Conservation (phyloP, 2,113 vertebrate genomes). For the Malurus alboscapulatus region DNA sequence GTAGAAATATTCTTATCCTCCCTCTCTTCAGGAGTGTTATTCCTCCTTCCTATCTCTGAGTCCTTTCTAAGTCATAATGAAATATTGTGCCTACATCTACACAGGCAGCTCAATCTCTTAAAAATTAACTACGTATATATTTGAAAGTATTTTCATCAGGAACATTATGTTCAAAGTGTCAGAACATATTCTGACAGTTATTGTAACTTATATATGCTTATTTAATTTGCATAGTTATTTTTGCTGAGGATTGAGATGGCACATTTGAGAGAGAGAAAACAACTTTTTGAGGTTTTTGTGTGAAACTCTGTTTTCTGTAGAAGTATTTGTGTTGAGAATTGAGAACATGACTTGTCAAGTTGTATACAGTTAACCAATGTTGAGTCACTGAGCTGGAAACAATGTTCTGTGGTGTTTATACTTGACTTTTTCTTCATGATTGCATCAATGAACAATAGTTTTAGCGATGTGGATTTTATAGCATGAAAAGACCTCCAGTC, state of each 20-base stretch:
- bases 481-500: constrained; percentile 49
- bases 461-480: constrained; percentile 60
- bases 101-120: not conserved
- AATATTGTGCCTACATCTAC: not conserved
- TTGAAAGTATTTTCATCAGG: not conserved
- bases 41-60: not conserved
- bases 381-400: constrained; percentile 58
- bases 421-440: constrained; percentile 71
- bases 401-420: constrained; percentile 62
- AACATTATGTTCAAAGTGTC: not conserved
- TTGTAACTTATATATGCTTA: not conserved
- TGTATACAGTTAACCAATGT: constrained; percentile 46
- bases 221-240: not conserved
- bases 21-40: not conserved
- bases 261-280: not conserved
- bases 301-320: not conserved
- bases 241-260: not conserved
- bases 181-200: not conserved
- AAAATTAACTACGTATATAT: not conserved
- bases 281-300: not conserved
- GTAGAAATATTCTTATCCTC: not conserved
- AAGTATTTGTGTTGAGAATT: not conserved
- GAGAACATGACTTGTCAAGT: constrained; percentile 52
- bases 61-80: not conserved
- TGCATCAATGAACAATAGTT: constrained; percentile 71